Conservation (phyloP, 2,888 invertebrate genomes). For the Amorpha juglandis region DNA sequence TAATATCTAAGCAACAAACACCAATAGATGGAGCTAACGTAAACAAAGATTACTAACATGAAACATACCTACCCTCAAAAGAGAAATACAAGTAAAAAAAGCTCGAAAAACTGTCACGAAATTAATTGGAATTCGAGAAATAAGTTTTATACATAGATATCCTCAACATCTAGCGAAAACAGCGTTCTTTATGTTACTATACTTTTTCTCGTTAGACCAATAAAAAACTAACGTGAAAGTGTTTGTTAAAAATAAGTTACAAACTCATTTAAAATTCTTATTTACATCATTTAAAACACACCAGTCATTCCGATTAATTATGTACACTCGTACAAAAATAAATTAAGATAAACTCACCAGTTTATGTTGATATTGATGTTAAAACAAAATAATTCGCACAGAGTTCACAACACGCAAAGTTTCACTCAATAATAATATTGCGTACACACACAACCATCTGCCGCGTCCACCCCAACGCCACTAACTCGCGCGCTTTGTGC, state of each 20-base stretch:
- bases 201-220: too few species aligned
- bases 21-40: not conserved
- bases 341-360: constrained; percentile 13
- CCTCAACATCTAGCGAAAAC: too few species aligned
- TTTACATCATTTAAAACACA: not conserved
- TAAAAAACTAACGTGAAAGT: too few species aligned
- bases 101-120: too few species aligned
- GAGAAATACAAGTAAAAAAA: not conserved
- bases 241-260: not conserved
- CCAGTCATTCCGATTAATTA: not conserved
- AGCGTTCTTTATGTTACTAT: too few species aligned
- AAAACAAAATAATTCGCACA: constrained; percentile 18
- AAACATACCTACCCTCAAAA: not conserved
- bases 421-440: constrained; percentile 17
- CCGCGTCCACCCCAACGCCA: constrained; percentile 26
- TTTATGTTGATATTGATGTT: constrained; percentile 17
- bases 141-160: too few species aligned
- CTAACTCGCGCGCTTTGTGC: constrained; percentile 23
- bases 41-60: not conserved
- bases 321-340: not conserved
- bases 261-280: not conserved
- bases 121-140: too few species aligned
- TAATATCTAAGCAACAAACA: not conserved
- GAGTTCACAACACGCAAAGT: constrained; percentile 28
- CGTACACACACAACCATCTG: constrained; percentile 23